A percentile compares a stretch with the other conserved stretches of the same genome.
These are phyloP conservation scores for Yponomeuta evonymella DNA, from an alignment of 2,888 invertebrate species.

Conservation along the genomic window DNA sequence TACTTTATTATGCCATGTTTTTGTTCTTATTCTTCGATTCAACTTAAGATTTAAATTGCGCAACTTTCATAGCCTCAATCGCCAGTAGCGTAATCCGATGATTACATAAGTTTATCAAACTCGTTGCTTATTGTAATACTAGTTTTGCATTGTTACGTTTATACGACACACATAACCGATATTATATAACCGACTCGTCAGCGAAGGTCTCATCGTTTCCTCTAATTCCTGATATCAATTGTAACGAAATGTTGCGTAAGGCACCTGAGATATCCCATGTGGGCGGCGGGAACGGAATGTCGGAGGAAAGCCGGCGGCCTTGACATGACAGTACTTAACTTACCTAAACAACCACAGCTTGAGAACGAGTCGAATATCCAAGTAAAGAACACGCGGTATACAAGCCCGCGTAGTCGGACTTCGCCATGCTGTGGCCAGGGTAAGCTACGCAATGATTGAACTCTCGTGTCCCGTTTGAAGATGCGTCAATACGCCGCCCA, in stretches of 20 bases:
- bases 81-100: background rate
- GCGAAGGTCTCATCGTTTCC: background rate
- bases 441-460: constrained; percentile 45
- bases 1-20: background rate
- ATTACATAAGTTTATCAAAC: background rate
- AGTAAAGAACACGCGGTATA: background rate
- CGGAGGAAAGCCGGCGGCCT: constrained; percentile 72
- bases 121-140: background rate
- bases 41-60: background rate
- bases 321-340: constrained; percentile 69
- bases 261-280: constrained; percentile 68
- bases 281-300: constrained; percentile 70
- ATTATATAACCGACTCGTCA: background rate
- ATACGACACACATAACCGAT: background rate
- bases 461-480: constrained; percentile 52
- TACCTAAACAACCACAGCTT: constrained; percentile 31
- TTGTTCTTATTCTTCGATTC: background rate
- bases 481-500: constrained; percentile 49
- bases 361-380: background rate
- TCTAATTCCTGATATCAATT: background rate
- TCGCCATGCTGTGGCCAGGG: constrained; percentile 40
- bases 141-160: background rate
- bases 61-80: background rate
- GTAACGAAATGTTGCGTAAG: constrained; percentile 55
- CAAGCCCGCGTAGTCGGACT: background rate